Percentiles rank a stretch among this genome's conserved stretches.
These are phyloP conservation scores for Gymnoscelis rufifasciata DNA, from an alignment of 2,888 invertebrate species.

Conservation along the genomic window DNA sequence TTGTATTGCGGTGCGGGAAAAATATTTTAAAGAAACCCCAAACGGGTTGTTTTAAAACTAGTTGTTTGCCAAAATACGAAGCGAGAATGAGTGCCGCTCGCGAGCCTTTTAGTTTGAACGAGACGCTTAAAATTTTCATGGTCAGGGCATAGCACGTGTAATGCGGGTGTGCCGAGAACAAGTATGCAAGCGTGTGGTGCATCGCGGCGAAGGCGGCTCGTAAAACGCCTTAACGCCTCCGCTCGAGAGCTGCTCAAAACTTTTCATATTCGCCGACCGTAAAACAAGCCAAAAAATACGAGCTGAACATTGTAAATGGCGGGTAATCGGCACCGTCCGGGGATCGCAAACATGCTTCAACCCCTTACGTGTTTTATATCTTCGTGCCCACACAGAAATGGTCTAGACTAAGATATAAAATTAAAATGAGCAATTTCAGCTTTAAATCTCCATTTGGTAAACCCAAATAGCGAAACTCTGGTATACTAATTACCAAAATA, in stretches of 20 bases:
- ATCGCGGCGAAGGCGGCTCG: slow-evolving; percentile 74
- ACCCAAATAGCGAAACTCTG: slow-evolving; percentile 11
- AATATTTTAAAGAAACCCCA: slow-evolving; percentile 46
- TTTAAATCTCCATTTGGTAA: slow-evolving; percentile 8
- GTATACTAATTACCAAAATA: slow-evolving; percentile 36
- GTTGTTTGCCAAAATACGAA: slow-evolving; percentile 36
- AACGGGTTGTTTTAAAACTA: slow-evolving; percentile 41
- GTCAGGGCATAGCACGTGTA: slow-evolving; percentile 72
- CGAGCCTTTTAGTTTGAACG: slow-evolving; percentile 56
- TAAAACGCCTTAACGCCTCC: slow-evolving; percentile 76
- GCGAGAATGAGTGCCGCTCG: slow-evolving; percentile 35
- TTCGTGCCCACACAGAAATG: slow-evolving; percentile 10
- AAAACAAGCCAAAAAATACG: slow-evolving; percentile 77
- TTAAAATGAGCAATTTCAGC: slow-evolving; percentile 40
- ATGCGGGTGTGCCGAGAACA: slow-evolving; percentile 63
- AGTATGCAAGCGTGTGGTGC: slow-evolving; percentile 70
- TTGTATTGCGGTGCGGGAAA: slow-evolving; percentile 56
- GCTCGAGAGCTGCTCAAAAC: slow-evolving; percentile 71
- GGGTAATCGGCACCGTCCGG: slow-evolving; percentile 60
- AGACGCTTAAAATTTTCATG: slow-evolving; percentile 73
- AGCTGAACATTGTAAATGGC: slow-evolving; percentile 78
- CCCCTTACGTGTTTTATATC: neutral
- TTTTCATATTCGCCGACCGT: slow-evolving; percentile 76
- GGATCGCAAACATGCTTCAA: slow-evolving; percentile 59
- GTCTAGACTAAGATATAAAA: slow-evolving; percentile 36